phyloP scores from a whole-genome alignment of 2,113 vertebrate species.

The Desmodus rotundus region DNA sequence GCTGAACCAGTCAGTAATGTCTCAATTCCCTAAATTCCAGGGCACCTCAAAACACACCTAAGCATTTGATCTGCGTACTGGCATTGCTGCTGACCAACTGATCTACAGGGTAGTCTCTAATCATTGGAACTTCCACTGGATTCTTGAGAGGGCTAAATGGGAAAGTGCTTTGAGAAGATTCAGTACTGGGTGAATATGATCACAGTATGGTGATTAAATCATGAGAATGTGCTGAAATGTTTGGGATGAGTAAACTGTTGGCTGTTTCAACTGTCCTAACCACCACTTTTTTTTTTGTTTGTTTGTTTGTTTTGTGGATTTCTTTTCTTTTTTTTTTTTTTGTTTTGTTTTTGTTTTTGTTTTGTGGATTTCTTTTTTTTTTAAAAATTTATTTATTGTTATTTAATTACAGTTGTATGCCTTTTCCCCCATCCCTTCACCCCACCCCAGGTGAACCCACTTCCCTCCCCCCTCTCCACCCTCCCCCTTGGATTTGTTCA shows the following conservation, averaged over 20 bases:
- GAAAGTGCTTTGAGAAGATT: background rate
- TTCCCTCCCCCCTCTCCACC: too few species aligned
- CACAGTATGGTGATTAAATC: background rate
- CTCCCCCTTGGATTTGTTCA: too few species aligned
- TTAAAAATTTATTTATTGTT: too few species aligned
- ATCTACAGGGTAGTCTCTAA: background rate
- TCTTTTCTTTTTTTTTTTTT: too few species aligned
- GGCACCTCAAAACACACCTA: background rate
- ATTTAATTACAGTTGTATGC: too few species aligned
- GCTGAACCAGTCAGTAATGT: background rate
- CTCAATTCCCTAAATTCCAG: background rate
- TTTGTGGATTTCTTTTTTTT: too few species aligned
- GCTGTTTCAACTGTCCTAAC: background rate
- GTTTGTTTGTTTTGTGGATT: too few species aligned
- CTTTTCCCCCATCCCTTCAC: too few species aligned
- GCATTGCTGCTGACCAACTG: background rate
- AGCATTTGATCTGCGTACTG: background rate
- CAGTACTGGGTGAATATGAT: background rate
- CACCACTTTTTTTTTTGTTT: too few species aligned
- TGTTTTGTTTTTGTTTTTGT: too few species aligned
- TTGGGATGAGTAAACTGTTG: background rate
- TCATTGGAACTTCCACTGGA: background rate
- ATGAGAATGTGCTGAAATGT: background rate
- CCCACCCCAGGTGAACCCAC: too few species aligned
- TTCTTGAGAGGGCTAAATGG: background rate